Conservation (phyloP, 2,113 vertebrate genomes). For the Rhinolophus ferrumequinum region DNA sequence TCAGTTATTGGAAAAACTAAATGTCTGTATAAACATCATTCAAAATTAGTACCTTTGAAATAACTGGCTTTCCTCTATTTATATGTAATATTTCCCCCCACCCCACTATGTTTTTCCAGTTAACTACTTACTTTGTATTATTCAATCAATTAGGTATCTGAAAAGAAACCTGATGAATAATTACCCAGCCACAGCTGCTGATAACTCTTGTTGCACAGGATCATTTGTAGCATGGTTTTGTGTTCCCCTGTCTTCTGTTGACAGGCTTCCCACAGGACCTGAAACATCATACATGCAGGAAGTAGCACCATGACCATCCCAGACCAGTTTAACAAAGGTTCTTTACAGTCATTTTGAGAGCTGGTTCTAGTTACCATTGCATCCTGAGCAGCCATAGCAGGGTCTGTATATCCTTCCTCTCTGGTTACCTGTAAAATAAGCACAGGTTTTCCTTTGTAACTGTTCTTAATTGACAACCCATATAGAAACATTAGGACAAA, state of each 20-base stretch:
- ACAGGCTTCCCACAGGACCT: constrained; percentile 89
- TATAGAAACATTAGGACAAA: background rate
- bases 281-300: background rate
- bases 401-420: constrained; percentile 86
- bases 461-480: background rate
- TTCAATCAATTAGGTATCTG: background rate
- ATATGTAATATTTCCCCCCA: background rate
- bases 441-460: constrained; percentile 17
- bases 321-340: background rate
- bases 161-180: background rate
- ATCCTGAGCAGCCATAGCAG: constrained; percentile 85
- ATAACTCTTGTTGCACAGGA: constrained; percentile 87
- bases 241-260: constrained; percentile 87
- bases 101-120: background rate
- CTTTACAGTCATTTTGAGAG: fast-evolving
- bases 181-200: constrained; percentile 90
- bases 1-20: background rate
- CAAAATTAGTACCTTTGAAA: background rate
- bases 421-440: constrained; percentile 83
- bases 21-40: background rate
- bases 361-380: constrained; percentile 84
- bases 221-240: constrained; percentile 88
- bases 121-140: background rate
- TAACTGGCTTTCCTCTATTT: background rate
- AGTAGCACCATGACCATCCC: background rate